phyloP scores from a whole-genome alignment of 2,113 vertebrate genomes.

The Marmota monax region DNA sequence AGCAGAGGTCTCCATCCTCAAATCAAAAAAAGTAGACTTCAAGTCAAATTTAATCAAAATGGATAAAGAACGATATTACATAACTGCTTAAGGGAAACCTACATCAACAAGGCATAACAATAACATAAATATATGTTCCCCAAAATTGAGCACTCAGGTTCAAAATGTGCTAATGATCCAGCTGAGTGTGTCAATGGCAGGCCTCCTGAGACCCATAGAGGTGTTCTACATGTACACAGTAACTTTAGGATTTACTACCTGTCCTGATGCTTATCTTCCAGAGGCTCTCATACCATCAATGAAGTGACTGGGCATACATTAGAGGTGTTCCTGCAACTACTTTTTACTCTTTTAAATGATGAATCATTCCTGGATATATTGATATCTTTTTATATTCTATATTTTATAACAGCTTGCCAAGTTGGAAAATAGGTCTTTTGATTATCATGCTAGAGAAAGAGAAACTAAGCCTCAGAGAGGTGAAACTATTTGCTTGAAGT shows the following conservation, averaged over 20 bases:
- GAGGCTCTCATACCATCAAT: accelerated
- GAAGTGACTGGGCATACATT: accelerated
- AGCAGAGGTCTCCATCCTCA: no score
- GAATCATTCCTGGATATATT: not conserved
- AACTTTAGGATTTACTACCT: no score
- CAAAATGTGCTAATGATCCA: not conserved
- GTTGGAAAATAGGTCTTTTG: not conserved
- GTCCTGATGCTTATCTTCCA: no score
- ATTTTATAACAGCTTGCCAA: not conserved
- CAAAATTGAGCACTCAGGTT: no score
- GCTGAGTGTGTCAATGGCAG: no score
- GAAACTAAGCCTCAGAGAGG: not conserved
- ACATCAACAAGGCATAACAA: no score
- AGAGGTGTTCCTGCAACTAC: not conserved
- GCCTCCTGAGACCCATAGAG: accelerated
- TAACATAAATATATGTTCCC: no score
- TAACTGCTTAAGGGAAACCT: no score
- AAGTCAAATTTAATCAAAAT: no score
- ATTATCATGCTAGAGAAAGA: not conserved
- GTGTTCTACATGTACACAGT: not conserved
- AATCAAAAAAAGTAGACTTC: no score
- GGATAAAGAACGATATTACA: no score
- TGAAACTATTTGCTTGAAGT: not conserved
- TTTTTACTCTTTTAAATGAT: not conserved
- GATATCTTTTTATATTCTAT: not conserved